Conservation (phyloP, 2,113 vertebrate species). For the Cinclus mexicanus region DNA sequence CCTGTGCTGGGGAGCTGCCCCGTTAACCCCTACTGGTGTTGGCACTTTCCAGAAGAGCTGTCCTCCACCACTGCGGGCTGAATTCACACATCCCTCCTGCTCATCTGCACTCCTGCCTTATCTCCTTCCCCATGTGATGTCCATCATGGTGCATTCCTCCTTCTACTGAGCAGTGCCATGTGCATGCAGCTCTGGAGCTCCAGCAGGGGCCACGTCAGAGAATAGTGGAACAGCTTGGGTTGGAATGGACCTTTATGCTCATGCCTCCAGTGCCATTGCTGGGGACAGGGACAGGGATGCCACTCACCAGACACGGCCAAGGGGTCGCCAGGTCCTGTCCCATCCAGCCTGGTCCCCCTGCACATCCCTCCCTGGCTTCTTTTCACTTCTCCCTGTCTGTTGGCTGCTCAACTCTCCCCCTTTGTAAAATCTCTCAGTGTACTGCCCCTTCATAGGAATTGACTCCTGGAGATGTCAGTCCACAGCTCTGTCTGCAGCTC, state of each 20-base stretch:
- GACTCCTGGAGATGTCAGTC: not conserved
- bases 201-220: rapidly evolving
- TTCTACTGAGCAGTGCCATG: not conserved
- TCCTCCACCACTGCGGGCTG: rapidly evolving
- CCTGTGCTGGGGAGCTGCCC: not conserved
- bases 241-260: not conserved
- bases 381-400: not conserved
- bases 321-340: rapidly evolving
- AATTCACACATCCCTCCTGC: rapidly evolving
- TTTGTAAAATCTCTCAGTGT: not conserved
- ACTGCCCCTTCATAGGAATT: rapidly evolving
- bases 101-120: rapidly evolving
- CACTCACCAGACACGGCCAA: not conserved
- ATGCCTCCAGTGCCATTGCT: not conserved
- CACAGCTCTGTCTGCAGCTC: not conserved
- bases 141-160: rapidly evolving
- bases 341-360: rapidly evolving
- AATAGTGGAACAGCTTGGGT: rapidly evolving
- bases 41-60: not conserved
- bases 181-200: rapidly evolving
- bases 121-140: rapidly evolving
- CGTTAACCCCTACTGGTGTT: rapidly evolving
- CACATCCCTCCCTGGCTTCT: not conserved
- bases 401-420: not conserved
- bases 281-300: not conserved